A percentile compares a stretch with the other conserved stretches of the same genome.
Conservation (phyloP, 1,140 invertebrate species). For the Ooceraea biroi region DNA sequence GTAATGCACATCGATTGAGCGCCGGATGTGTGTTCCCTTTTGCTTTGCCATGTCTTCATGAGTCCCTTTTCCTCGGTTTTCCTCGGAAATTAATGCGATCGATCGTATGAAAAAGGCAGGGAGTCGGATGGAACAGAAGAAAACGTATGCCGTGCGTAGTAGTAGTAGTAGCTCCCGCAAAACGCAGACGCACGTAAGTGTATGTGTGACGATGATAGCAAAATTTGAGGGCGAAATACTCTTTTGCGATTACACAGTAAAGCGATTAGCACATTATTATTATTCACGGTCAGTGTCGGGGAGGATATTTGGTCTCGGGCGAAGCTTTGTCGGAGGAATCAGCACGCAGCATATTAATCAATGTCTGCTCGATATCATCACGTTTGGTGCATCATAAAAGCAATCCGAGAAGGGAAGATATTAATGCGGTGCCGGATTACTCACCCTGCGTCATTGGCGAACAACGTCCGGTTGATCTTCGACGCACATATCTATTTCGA, state of each 20-base stretch:
- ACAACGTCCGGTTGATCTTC: slow-evolving; percentile 38
- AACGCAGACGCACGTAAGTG: no score
- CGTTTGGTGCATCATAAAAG: neutral
- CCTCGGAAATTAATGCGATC: slow-evolving; percentile 12
- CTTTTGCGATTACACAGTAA: no score
- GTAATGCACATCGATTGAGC: slow-evolving; percentile 31
- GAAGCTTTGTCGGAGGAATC: neutral
- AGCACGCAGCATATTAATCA: neutral
- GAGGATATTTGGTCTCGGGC: neutral
- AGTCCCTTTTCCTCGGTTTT: neutral
- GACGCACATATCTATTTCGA: slow-evolving; percentile 69
- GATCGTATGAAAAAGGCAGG: slow-evolving; percentile 27
- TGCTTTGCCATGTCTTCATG: neutral
- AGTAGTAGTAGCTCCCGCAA: no score
- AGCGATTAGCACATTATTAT: neutral
- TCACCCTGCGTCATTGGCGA: slow-evolving; percentile 74
- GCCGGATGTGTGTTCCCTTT: neutral
- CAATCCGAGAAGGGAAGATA: neutral
- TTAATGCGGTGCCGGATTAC: slow-evolving; percentile 11
- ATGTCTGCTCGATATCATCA: neutral
- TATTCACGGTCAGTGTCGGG: neutral
- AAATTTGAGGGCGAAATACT: no score
- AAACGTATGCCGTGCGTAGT: neutral
- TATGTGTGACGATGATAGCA: no score
- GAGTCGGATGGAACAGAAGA: neutral